A percentile compares a stretch with the other conserved stretches of the same genome.
Evolutionary conservation across 2,113 vertebrate genomes (phyloP).

Genomic region (Dipodomys merriami): DNA sequence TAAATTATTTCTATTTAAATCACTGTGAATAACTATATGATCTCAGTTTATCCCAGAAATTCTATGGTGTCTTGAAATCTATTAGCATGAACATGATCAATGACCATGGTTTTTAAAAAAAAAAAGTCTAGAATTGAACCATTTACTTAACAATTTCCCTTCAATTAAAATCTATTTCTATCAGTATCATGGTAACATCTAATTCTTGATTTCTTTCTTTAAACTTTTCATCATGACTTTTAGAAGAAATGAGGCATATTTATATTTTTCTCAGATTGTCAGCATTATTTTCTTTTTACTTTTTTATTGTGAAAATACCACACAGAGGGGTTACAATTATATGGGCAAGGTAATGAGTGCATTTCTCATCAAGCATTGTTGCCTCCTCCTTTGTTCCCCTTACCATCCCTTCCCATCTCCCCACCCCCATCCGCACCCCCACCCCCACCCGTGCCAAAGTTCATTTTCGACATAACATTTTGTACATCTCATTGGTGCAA

Average conservation of each 20-base stretch:
- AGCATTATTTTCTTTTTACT: conserved; percentile 52
- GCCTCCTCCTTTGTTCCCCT: no score
- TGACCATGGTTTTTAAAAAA: conserved; percentile 49
- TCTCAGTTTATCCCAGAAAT: conserved; percentile 64
- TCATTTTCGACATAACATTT: no score
- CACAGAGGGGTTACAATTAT: no score
- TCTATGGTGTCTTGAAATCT: conserved; percentile 55
- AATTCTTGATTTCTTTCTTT: conserved; percentile 58
- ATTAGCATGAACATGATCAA: conserved; percentile 60
- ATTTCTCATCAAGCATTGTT: no score
- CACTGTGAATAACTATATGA: conserved; percentile 47
- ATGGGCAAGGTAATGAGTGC: no score
- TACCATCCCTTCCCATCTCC: no score
- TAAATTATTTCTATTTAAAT: conserved; percentile 63
- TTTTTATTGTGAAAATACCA: no score
- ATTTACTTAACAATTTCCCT: conserved; percentile 72
- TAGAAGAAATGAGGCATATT: conserved; percentile 55
- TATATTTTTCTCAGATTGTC: conserved; percentile 57
- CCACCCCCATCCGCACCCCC: no score
- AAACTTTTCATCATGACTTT: conserved; percentile 65
- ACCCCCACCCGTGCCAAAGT: no score
- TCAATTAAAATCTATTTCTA: conserved; percentile 67
- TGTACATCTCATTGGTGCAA: no score
- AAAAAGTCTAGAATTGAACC: conserved; percentile 66
- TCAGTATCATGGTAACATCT: conserved; percentile 63